Evolutionary conservation across 2,888 invertebrate species (phyloP), one percentile per base, ranked within the genome.

Genomic region (Liodrosophila aerea): DNA sequence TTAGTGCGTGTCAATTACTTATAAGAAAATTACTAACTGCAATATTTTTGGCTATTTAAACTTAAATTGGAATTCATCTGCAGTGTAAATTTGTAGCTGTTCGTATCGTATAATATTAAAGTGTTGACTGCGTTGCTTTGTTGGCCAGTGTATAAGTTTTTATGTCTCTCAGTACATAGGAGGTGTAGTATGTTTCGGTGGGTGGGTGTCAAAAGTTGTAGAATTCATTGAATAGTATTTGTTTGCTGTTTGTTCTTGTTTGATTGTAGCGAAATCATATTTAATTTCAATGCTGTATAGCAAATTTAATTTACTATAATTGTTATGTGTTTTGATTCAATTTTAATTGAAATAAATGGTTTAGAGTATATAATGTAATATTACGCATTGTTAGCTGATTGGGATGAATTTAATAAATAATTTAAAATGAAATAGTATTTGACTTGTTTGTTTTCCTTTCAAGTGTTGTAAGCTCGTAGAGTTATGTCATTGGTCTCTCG

Each of bases 381-480:
- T n/a, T 16, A 15, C 29, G 29, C 8, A 29, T 8, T 29, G 29
- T 7, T 8, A 16, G 0, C n/a, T 15, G 8, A 4, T 37, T 9
- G 1, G 1, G 15, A 36, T 9, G 2, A 9, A 16, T 4, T 15
- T 7, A 2, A 15, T 16, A 18, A 22, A 18, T n/a, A 39, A 18
- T 16, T 1, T 39, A 0, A 16, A 36, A 15, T 4, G 13, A 2
- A n/a, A 3, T 8, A 29, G 15, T 9, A 34, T 30, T 31, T 45
- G 16, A 4, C n/a, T 7, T 37, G 15, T 15, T 37, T 9, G 13
- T 7, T n/a, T 39, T 33, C 29, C 59, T 27, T 41, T 58, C 47
- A 40, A 76, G 56, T 63, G 44, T 64, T 75, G 61, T 81, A 81
- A 81, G 80, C 80, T 81, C 80, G 82, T 71, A 73, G 62, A 68